Base-by-base conservation (phyloP, 2,888 invertebrate genomes). In the Parapristionchus giblindavisi region DNA sequence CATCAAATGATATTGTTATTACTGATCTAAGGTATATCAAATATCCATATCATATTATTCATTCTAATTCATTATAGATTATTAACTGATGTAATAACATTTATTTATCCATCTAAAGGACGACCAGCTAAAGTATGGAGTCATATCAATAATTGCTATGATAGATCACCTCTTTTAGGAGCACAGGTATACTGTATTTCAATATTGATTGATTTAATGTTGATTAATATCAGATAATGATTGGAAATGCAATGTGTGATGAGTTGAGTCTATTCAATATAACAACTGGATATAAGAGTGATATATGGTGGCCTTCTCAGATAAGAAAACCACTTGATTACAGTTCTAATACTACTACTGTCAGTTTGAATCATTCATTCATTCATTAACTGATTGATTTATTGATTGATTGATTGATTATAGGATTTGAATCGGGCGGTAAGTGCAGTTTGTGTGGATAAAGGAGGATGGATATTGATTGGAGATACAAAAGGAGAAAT, bases 401-500 rank as follows among this genome's bases (percentile, higher is more conserved):
- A 24, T 8, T 14, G n/a, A 14, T 14, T 24, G 14, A 54, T n/a
- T 54, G 6, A 14, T 54, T 54, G n/a, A n/a, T 6, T 6, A 54
- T 43, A 72, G 72, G 72, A 72, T 48, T 27, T 60, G 43, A 72
- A 72, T 48, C 51, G 51, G 14, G 43, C 72, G 11, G 51, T 36
- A 32, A 60, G 43, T 48, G 72, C 72, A 21, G 21, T 60, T 3
- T 43, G 58, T 43, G 72, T 72, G 36, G 58, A 48, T 21, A 32
- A 27, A 27, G 58, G 58, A 34, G 72, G 60, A 60, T 72, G 72
- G 72, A 51, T 72, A 4, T 34, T 72, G 24, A 48, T 58, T 5
- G 72, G 72, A 72, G 72, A 72, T 34, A 60, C 72, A 21, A 72
- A 52, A 27, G 72, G 72, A 43, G 72, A 72, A 34, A 40, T 72